Base-by-base conservation (phyloP, 2,113 vertebrate species). In the Anas platyrhynchos region DNA sequence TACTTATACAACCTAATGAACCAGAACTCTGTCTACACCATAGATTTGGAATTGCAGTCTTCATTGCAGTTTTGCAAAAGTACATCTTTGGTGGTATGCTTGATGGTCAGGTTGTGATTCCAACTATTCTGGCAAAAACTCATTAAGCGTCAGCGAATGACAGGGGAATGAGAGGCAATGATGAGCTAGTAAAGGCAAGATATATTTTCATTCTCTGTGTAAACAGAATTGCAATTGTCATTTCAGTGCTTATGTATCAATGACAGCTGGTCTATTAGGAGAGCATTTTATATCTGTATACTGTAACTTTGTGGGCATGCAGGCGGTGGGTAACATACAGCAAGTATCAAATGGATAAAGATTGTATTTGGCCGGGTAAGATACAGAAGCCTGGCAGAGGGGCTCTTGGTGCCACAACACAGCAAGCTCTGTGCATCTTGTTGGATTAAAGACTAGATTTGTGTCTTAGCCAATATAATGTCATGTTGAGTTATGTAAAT, bases 401-500 rank as follows among this genome's bases (percentile, higher is more conserved):
- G 91, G 90, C 98, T 98, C 94, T 95, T 96, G 95, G 97, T 96
- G 97, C 97, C 95, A 97, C 95, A 94, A 95, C 86, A 79, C 72
- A 94, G 84, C 74, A 63, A 97, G 94, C 89, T 94, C 96, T 97
- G 92, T 91, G 92, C 86, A 44, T 98, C 96, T 97, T 97, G 94
- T 94, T 95, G 97, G 96, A 98, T 98, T 98, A 98, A 94, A 96
- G 92, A 94, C 94, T 93, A 96, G 96, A 97, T 98, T 96, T 98
- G 97, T 97, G 96, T 98, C 91, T 97, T 85, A 96, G 95, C 97
- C 97, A 96, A 97, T 90, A 97, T 96, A 98, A 98, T 97, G 97
- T 97, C 96, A 94, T 98, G 97, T 98, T 98, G 98, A 97, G 97
- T 98, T 98, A 98, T 98, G 98, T 94, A 98, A 98, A 98, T 98